Evolutionary conservation across 1,140 invertebrate species (phyloP).

Genomic region (Schlechtendalia chinensis): DNA sequence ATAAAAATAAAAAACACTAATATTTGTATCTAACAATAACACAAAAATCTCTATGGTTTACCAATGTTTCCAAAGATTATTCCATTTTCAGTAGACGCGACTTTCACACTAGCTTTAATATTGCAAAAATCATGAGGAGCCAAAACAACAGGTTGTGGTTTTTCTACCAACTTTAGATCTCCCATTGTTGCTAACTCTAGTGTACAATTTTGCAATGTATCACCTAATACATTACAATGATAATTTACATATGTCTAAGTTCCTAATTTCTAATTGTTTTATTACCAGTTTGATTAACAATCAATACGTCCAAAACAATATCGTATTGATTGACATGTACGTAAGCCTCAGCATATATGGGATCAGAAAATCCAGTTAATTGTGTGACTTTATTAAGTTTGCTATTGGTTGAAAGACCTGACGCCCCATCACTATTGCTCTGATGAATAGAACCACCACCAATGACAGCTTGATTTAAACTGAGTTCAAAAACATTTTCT

Average conservation of each 20-base stretch:
- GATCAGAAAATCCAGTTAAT: conserved; percentile 98
- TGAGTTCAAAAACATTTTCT: conserved; percentile 93
- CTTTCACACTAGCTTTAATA: conserved; percentile 95
- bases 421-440: conserved; percentile 32
- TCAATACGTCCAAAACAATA: conserved; percentile 92
- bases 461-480: conserved; percentile 85
- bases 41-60: conserved; percentile 38
- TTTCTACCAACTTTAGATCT: conserved; percentile 96
- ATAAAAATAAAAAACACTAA: conserved; percentile 38
- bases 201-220: conserved; percentile 97
- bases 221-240: conserved; percentile 59
- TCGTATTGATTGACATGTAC: conserved; percentile 99
- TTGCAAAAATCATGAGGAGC: conserved; percentile 96
- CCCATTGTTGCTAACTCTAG: conserved; percentile 96
- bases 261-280: not conserved
- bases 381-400: conserved; percentile 92
- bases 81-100: conserved; percentile 96
- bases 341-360: conserved; percentile 98
- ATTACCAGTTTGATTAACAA: conserved; percentile 94
- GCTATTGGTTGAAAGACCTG: conserved; percentile 57
- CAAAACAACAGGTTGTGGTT: conserved; percentile 91
- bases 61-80: conserved; percentile 99
- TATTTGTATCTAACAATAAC: not conserved
- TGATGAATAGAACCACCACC: conserved; percentile 57
- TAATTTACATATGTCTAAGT: conserved; percentile 29